phyloP scores from a whole-genome alignment of 2,888 invertebrate genomes.

The Drosophila austrosaltans region DNA sequence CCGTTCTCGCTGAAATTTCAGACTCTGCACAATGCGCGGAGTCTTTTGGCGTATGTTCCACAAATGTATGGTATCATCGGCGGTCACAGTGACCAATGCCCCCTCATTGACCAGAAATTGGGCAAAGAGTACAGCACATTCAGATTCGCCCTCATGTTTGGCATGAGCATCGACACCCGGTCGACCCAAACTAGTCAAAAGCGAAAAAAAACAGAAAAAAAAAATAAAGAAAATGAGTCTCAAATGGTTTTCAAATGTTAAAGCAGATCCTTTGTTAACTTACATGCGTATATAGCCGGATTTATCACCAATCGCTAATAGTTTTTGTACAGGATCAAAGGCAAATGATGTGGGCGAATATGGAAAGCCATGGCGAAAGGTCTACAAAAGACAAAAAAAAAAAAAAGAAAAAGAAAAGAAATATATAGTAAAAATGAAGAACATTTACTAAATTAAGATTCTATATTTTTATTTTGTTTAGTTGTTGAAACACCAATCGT shows the following conservation, averaged over 20 bases:
- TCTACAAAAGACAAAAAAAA: conserved; percentile 87
- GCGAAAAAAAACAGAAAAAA: too few relatives aligned
- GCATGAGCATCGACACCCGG: conserved; percentile 98
- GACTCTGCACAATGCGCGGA: conserved; percentile 97
- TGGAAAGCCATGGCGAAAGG: conserved; percentile 99
- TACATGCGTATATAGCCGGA: conserved; percentile 97
- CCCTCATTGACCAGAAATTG: conserved; percentile 99
- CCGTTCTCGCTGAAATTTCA: conserved; percentile 99
- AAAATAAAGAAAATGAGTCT: too few relatives aligned
- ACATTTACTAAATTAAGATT: conserved; percentile 17
- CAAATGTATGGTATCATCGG: conserved; percentile 97
- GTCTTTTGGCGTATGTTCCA: conserved; percentile 98
- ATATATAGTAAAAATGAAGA: not conserved
- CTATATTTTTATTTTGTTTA: too few relatives aligned
- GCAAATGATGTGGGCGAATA: conserved; percentile 98
- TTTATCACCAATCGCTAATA: conserved; percentile 98
- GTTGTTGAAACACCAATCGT: conserved; percentile 2
- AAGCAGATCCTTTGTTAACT: conserved; percentile 82
- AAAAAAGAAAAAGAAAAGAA: not conserved
- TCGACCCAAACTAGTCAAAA: conserved; percentile 91
- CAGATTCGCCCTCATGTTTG: conserved; percentile 89
- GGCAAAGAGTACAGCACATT: conserved; percentile 90
- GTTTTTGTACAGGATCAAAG: conserved; percentile 98
- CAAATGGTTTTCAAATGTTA: not conserved
- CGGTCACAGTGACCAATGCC: conserved; percentile 96